phyloP scores from a whole-genome alignment of 2,113 vertebrate species.

The Geothlypis trichas region DNA sequence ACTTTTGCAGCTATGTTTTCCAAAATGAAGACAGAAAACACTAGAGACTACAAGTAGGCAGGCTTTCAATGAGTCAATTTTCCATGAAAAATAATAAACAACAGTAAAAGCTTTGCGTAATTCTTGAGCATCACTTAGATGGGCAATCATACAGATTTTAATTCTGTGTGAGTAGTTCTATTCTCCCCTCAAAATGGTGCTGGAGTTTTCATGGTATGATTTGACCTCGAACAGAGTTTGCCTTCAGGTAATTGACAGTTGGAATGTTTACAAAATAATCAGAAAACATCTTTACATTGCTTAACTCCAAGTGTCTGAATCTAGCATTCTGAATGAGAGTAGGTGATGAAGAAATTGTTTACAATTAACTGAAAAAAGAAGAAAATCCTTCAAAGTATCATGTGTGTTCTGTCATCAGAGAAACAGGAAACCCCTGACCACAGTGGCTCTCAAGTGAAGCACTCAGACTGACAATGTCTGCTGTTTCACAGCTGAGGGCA shows the following conservation, averaged over 20 bases:
- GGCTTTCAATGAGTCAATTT: not conserved
- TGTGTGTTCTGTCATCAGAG: fast-evolving
- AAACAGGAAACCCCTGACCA: not conserved
- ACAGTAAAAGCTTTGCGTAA: not conserved
- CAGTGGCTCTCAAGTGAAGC: not conserved
- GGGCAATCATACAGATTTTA: not conserved
- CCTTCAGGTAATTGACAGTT: not conserved
- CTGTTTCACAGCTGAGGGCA: not conserved
- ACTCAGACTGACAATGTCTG: not conserved
- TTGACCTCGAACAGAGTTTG: not conserved
- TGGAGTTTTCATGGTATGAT: not conserved
- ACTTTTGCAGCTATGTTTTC: not conserved
- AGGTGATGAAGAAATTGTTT: not conserved
- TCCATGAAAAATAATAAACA: not conserved
- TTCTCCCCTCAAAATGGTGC: not conserved
- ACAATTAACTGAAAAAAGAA: not conserved
- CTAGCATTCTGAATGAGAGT: not conserved
- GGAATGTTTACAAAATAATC: not conserved
- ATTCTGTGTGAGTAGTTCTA: not conserved
- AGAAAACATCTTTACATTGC: not conserved
- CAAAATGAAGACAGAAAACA: not conserved
- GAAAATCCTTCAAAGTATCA: not conserved
- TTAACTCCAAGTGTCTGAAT: not conserved
- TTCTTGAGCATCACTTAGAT: not conserved
- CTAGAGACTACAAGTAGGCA: not conserved